Base-by-base conservation (phyloP, 2,113 vertebrate genomes). In the Anguilla rostrata region DNA sequence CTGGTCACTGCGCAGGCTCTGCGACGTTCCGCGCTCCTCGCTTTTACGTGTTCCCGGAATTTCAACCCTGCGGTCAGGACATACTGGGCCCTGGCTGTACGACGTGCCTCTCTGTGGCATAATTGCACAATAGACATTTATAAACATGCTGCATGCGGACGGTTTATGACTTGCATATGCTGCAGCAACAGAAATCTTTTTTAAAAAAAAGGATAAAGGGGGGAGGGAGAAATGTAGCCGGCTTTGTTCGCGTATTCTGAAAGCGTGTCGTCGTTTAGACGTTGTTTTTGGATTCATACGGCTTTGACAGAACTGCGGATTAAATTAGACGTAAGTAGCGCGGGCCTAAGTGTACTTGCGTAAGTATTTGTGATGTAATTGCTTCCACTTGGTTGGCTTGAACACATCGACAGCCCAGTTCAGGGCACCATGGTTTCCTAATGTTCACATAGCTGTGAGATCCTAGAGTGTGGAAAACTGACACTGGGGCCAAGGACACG, bases 361-460 rank as follows among this genome's bases (percentile, higher is more conserved):
- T 93, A 91, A 94, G 93, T 93, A 91, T 94, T 90, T 93, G 86
- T 92, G 90, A 87, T 91, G 90, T 93, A 94, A 94, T 94, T 92
- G 93, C 91, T 94, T 91, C 92, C 93, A 95, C 92, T 94, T 90
- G 92, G 89, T 66, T 84, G 88, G 91, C 87, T 89, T 89, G 88
- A 89, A 92, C 91, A 92, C 90, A 89, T 81, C 92, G 92, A 94
- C 93, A 93, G 89, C 87, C 88, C 94, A 92, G 92, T 92, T 89
- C 90, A 90, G 88, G 88, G 90, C 92, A 90, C 87, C 87, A 87
- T 84, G 84, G 84, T 83, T 88, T 88, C 88, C 86, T 87, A 86
- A 49, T 85, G 87, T 90, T 6, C 43, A 87, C 84, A 88, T 86
- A 87, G 87, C 86, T 6, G 63, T n/a, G 20, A 71, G 63, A 34